A percentile compares a stretch with the other conserved stretches of the same genome.
These are phyloP conservation scores for Coracias cyanogaster DNA, from an alignment of 2,797 vertebrate genomes.

Conservation along the genomic window DNA sequence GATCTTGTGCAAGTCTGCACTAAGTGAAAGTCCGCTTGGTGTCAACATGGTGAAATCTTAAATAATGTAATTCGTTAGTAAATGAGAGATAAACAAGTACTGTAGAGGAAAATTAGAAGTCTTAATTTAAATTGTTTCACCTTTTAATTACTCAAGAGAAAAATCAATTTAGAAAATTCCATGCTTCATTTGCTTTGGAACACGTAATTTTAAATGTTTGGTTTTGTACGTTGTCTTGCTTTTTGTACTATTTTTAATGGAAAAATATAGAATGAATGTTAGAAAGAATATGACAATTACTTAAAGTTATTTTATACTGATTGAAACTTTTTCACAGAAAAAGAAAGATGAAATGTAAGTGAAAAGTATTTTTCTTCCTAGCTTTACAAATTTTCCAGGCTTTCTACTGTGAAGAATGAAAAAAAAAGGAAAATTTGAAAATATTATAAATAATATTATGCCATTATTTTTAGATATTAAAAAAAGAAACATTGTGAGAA, in stretches of 20 bases:
- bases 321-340: background rate
- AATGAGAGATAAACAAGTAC: background rate
- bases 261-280: background rate
- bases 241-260: background rate
- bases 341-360: background rate
- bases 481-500: background rate
- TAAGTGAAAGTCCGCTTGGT: fast-evolving
- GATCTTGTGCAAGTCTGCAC: background rate
- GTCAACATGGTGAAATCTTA: background rate
- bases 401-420: background rate
- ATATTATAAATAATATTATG: background rate
- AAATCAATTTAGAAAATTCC: background rate
- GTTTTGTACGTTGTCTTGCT: background rate
- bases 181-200: background rate
- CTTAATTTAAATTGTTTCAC: background rate
- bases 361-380: background rate
- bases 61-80: background rate
- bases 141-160: constrained; percentile 1
- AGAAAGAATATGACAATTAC: background rate
- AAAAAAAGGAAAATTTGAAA: background rate
- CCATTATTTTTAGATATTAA: background rate
- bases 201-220: background rate
- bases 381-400: background rate
- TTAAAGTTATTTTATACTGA: background rate
- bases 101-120: background rate